phyloP scores from a whole-genome alignment of 2,113 vertebrate species.

The Cyrtonyx montezumae region DNA sequence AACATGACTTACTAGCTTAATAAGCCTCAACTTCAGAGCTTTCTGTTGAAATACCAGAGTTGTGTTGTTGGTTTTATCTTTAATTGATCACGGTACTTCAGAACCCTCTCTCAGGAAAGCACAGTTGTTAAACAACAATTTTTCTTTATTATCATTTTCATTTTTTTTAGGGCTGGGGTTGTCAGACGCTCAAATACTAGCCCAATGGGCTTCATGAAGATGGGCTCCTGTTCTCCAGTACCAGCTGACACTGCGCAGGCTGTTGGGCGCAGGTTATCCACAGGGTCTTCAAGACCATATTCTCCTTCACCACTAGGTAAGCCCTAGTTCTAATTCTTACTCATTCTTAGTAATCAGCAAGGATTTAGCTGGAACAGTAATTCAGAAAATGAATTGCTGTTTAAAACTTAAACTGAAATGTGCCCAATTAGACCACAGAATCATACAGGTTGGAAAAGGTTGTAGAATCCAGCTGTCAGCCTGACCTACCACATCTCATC shows the following conservation, averaged over 20 bases:
- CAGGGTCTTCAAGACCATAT: constrained; percentile 92
- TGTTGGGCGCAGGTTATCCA: constrained; percentile 88
- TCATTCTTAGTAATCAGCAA: not conserved
- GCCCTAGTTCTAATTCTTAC: not conserved
- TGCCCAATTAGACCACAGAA: not conserved
- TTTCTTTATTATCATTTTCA: not conserved
- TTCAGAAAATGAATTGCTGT: not conserved
- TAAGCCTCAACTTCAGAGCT: not conserved
- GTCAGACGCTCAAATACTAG: constrained; percentile 96
- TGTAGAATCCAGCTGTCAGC: not conserved
- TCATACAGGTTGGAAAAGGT: not conserved
- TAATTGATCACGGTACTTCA: not conserved
- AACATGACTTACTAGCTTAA: not conserved
- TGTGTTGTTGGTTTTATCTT: not conserved
- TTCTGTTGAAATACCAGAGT: not conserved
- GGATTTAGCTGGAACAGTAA: not conserved
- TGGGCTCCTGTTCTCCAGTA: constrained; percentile 86
- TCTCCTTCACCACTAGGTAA: constrained; percentile 95
- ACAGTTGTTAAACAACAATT: not conserved
- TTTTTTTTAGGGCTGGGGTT: constrained; percentile 81
- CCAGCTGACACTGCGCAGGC: constrained; percentile 83
- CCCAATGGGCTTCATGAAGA: constrained; percentile 92
- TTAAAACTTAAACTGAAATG: not conserved
- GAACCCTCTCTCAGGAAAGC: not conserved
- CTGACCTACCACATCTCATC: not conserved